Evolutionary conservation across 2,797 vertebrate genomes (phyloP), one percentile per base, ranked within the genome.

Genomic region (Parambassis ranga): DNA sequence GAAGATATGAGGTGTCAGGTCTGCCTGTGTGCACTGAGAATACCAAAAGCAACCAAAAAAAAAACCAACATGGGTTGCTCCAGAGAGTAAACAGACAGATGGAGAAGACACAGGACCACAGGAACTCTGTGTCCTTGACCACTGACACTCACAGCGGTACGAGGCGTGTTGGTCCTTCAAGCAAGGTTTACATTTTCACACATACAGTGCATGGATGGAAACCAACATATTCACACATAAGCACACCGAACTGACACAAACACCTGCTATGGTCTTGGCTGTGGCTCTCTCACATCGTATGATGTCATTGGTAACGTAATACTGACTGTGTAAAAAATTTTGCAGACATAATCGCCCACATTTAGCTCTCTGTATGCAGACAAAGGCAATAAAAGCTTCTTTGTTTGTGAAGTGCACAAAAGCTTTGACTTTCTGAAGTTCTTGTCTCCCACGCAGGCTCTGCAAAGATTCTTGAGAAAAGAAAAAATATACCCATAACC

Each of bases 51-150:
- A 41, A 44, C 23, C 19, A 23, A 35, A 42, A n/a, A n/a, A n/a
- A n/a, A n/a, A n/a, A n/a, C n/a, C 65, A 53, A 66, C 56, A 51
- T 3, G 30, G 60, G 23, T 39, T 23, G 20, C 42, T 71, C 48
- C 24, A 11, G 19, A 53, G 61, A 65, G 35, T 37, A 57, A 55
- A 68, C 6, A 27, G 66, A 80, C 87, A 90, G 86, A 87, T 84
- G 89, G 87, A 77, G 32, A 43, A 68, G 78, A 82, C 82, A 26
- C 71, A 5, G 86, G 77, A 75, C 71, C 69, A 59, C 37, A 3
- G 60, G 71, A 65, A 68, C 70, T 69, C 52, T 10, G 28, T 28
- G 81, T 87, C 82, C 85, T 82, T 77, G 73, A 77, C 65, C 70
- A 37, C 50, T 16, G 26, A 37, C 74, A 58, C 63, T 69, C 82